Percentiles rank a stretch among this genome's conserved stretches.
Evolutionary conservation across 2,888 invertebrate genomes (phyloP).

Genomic region (Blastobasis adustella): DNA sequence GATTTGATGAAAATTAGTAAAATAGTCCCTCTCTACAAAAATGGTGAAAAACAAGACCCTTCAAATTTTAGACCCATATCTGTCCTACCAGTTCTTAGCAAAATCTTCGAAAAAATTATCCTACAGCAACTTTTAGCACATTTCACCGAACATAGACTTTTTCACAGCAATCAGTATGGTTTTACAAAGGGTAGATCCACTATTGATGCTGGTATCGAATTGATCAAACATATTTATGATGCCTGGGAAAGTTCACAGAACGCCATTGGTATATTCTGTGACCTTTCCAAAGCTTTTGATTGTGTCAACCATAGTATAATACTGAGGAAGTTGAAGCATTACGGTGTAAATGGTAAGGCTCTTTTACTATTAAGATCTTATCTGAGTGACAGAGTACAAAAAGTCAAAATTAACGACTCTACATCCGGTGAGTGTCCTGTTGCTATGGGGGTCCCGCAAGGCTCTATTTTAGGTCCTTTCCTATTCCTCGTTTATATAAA

Average conservation of each 20-base stretch:
- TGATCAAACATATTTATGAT: not conserved
- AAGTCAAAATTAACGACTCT: too few species aligned
- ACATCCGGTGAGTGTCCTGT: too few species aligned
- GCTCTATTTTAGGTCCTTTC: too few species aligned
- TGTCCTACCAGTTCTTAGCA: not conserved
- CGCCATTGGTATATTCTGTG: slow-evolving; percentile 4
- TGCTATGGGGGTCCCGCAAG: too few species aligned
- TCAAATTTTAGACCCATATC: not conserved
- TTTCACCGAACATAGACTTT: not conserved
- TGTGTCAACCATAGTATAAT: slow-evolving; percentile 4
- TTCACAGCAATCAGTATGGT: not conserved
- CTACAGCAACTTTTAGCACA: not conserved
- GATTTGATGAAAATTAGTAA: slow-evolving; percentile 3
- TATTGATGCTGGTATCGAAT: not conserved
- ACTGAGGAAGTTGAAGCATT: slow-evolving; percentile 1
- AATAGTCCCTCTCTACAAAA: not conserved
- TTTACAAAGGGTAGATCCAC: not conserved
- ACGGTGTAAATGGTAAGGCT: too few species aligned
- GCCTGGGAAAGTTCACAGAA: not conserved
- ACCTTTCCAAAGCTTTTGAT: slow-evolving; percentile 5
- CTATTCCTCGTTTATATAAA: not conserved
- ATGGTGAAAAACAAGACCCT: not conserved
- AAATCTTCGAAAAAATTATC: not conserved
- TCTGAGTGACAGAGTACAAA: too few species aligned
- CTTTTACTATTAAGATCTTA: too few species aligned